Evolutionary conservation across 2,888 invertebrate genomes (phyloP), one percentile per base, ranked within the genome.

Genomic region (Adela reaumurella): DNA sequence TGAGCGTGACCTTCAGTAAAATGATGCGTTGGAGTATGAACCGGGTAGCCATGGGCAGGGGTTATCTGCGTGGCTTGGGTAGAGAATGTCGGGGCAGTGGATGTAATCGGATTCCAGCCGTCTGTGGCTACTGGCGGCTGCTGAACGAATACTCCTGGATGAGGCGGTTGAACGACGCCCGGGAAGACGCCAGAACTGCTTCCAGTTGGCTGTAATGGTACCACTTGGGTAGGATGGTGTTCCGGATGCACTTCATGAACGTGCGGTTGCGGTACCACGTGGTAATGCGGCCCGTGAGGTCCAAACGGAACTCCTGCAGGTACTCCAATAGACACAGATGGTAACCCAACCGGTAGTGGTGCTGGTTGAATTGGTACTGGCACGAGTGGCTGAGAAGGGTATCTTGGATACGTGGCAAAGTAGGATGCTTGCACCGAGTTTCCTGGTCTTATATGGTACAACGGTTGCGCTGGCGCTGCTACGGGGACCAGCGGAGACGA

Each of bases 321-420:
- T 3, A 11, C 8, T 3, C 11, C 14, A 14, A n/a, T 17, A 6
- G 17, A 6, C 5, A 43, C 5, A 4, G 5, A 6, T 14, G 43
- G 43, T n/a, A 8, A 6, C 17, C 4, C 8, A 14, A 17, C 16
- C 5, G 6, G 43, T 4, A 8, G 43, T 6, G 17, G 16, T 10
- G 24, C 24, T 24, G 24, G 24, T 10, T 6, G 6, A 10, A 24
- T 24, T 10, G 24, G 24, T 6, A 69, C 68, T 17, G 64, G 50
- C 2, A 63, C 51, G 1, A 68, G 65, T 6, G 59, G 59, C 48
- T 67, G 72, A 46, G 67, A 73, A 1, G 78, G 79, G 56, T 70
- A 76, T 53, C 72, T 64, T 4, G 80, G 80, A 49, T 70, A 80
- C 1, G 70, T 72, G 0, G 78, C 78, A 45, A 78, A 80, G 45